These are phyloP conservation scores for Corythoichthys intestinalis DNA, from an alignment of 2,113 vertebrate species.

Conservation along the genomic window DNA sequence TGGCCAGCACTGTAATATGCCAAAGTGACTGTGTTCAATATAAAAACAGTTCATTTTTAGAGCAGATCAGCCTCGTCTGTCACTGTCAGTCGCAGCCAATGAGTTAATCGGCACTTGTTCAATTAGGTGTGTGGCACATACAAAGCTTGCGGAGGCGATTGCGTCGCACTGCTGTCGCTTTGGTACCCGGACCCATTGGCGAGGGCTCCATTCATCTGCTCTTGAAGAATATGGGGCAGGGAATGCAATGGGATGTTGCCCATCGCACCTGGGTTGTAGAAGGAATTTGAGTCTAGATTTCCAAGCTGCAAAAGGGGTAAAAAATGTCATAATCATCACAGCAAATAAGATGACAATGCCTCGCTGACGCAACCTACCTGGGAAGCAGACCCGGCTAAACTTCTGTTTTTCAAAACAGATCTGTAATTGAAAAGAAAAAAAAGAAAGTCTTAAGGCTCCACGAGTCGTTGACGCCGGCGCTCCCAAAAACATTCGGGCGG, in stretches of 20 bases:
- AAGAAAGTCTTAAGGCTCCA: neutral
- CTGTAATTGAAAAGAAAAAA: slow-evolving; percentile 64
- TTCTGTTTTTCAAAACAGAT: slow-evolving; percentile 87
- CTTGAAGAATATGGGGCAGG: slow-evolving; percentile 82
- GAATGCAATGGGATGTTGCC: slow-evolving; percentile 86
- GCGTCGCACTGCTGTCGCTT: slow-evolving; percentile 92
- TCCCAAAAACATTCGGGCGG: neutral
- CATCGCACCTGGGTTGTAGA: slow-evolving; percentile 86
- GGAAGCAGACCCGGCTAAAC: slow-evolving; percentile 82
- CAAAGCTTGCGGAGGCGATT: slow-evolving; percentile 88
- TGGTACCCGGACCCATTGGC: slow-evolving; percentile 88
- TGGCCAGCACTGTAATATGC: too few species aligned
- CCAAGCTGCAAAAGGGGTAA: slow-evolving; percentile 71
- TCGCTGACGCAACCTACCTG: slow-evolving; percentile 76
- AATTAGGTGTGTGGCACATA: slow-evolving; percentile 66
- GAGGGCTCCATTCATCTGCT: slow-evolving; percentile 89
- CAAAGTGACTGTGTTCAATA: too few species aligned
- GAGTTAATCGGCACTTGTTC: neutral
- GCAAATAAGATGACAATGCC: neutral
- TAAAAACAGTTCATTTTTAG: too few species aligned
- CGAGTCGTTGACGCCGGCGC: too few species aligned
- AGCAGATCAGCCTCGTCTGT: too few species aligned
- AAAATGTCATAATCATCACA: neutral
- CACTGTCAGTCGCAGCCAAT: too few species aligned
- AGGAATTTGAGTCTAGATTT: slow-evolving; percentile 82